Conservation (phyloP, 2,888 invertebrate species). For the Conistra vaccinii region DNA sequence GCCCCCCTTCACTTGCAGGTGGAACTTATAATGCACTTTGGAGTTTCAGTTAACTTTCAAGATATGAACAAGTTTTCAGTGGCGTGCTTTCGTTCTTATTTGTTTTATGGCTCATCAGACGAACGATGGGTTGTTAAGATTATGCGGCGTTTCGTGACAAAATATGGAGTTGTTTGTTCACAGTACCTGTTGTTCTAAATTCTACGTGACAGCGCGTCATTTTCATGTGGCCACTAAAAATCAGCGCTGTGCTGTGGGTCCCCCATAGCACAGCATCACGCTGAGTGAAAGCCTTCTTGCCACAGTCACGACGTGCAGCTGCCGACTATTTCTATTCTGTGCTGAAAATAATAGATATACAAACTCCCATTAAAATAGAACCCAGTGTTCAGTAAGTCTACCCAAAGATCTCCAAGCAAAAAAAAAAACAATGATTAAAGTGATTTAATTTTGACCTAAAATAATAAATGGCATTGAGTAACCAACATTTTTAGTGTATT, state of each 20-base stretch:
- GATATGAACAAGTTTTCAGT: conserved; percentile 77
- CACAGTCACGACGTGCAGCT: neutral
- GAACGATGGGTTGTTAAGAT: conserved; percentile 12
- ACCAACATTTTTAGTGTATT: no score
- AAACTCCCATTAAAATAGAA: no score
- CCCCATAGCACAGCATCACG: neutral
- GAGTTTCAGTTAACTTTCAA: conserved; percentile 74
- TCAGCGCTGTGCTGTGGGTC: neutral
- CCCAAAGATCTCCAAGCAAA: no score
- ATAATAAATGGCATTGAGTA: no score
- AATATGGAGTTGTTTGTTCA: neutral
- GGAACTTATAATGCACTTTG: conserved; percentile 83
- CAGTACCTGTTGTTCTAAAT: neutral
- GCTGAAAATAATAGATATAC: no score
- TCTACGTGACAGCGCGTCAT: neutral
- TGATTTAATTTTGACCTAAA: no score
- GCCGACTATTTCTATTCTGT: no score
- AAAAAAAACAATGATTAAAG: no score
- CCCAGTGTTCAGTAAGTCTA: no score
- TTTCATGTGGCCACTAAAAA: neutral
- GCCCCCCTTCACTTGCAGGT: conserved; percentile 69
- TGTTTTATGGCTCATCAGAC: conserved; percentile 71
- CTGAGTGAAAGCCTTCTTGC: neutral
- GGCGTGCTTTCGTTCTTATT: conserved; percentile 65
- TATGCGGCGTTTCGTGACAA: conserved; percentile 8